Evolutionary conservation across 2,888 invertebrate species (phyloP).

Genomic region (Stegophylla sp.): DNA sequence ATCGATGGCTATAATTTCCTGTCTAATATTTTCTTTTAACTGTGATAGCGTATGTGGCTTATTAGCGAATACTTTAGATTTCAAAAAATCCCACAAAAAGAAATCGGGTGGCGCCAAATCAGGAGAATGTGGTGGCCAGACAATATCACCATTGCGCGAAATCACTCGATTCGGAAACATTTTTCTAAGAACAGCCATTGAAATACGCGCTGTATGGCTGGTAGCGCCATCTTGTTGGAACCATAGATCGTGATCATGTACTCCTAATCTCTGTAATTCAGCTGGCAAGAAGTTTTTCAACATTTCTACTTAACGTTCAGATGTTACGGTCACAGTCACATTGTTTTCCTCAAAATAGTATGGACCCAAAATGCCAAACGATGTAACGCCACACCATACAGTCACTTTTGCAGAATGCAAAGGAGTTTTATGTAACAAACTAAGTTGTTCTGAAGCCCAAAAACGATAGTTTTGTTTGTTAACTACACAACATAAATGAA

Average conservation of each 20-base stretch:
- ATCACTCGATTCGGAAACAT: slow-evolving; percentile 60
- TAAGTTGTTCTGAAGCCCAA: no score
- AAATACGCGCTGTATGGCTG: slow-evolving; percentile 59
- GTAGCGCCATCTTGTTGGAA: slow-evolving; percentile 61
- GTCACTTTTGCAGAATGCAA: no score
- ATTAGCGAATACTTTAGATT: slow-evolving; percentile 46
- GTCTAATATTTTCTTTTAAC: background rate
- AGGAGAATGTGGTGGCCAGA: no score
- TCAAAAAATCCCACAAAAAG: slow-evolving; percentile 61
- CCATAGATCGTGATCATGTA: no score
- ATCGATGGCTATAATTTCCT: background rate
- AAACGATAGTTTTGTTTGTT: no score
- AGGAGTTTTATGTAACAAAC: no score
- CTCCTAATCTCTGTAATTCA: background rate
- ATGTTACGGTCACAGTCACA: background rate
- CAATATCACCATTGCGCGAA: no score
- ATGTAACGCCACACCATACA: no score
- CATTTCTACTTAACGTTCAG: slow-evolving; percentile 5
- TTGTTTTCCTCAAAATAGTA: background rate
- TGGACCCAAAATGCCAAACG: no score
- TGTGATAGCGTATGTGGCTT: slow-evolving; percentile 31
- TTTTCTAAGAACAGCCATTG: slow-evolving; percentile 57
- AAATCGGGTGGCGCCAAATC: no score
- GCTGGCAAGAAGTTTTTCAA: background rate
- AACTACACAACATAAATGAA: slow-evolving; percentile 44